phyloP scores from a whole-genome alignment of 2,113 vertebrate species.

The Plestiodon gilberti region DNA sequence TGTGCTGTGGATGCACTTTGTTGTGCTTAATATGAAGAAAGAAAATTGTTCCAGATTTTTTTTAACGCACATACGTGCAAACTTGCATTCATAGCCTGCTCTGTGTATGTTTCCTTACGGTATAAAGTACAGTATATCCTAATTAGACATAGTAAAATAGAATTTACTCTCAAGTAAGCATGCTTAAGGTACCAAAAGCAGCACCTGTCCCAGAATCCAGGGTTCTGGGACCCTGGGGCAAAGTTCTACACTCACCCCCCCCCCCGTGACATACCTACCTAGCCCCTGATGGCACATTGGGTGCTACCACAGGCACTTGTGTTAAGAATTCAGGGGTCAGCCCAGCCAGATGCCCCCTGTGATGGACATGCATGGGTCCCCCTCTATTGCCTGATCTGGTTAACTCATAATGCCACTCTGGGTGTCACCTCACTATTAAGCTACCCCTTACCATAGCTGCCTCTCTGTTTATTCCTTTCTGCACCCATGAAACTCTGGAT shows the following conservation, averaged over 20 bases:
- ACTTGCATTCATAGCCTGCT: neutral
- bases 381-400: too few species aligned
- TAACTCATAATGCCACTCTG: too few species aligned
- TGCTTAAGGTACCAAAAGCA: neutral
- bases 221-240: too few species aligned
- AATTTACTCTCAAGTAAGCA: neutral
- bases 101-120: neutral
- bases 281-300: too few species aligned
- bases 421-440: neutral
- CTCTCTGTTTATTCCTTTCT: neutral
- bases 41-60: neutral
- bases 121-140: too few species aligned
- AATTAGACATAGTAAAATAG: neutral
- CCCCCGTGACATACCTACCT: too few species aligned
- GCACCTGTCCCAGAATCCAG: too few species aligned
- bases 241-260: too few species aligned
- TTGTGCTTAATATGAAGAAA: neutral
- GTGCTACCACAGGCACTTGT: too few species aligned
- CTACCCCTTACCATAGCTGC: neutral
- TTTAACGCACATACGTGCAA: neutral
- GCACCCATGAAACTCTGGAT: neutral
- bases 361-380: too few species aligned
- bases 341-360: too few species aligned
- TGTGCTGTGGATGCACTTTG: neutral
- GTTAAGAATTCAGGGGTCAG: too few species aligned